These are phyloP conservation scores for Eclectus roratus DNA, from an alignment of 2,113 vertebrate species.

Conservation along the genomic window DNA sequence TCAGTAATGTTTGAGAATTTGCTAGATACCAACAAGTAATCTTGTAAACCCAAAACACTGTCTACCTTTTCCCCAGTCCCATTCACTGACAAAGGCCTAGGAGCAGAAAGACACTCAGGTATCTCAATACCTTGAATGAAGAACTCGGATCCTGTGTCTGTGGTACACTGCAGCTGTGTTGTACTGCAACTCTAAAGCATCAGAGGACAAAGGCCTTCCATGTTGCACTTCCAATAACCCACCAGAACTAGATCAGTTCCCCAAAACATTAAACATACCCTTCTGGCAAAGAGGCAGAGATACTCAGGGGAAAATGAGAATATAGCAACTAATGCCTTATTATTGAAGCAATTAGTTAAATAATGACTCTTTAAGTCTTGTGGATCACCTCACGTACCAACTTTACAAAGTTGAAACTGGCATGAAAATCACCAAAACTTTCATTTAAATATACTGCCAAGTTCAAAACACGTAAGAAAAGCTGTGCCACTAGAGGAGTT, in stretches of 20 bases:
- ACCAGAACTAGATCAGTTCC: background rate
- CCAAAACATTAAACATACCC: background rate
- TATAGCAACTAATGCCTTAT: background rate
- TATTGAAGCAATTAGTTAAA: background rate
- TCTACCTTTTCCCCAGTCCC: background rate
- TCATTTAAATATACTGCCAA: background rate
- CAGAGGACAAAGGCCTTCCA: background rate
- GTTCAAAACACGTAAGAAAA: background rate
- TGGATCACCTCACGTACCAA: background rate
- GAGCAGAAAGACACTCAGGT: background rate
- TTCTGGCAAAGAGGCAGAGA: background rate
- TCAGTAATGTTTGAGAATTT: background rate
- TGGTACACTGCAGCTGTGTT: background rate
- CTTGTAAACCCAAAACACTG: background rate
- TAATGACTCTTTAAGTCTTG: background rate
- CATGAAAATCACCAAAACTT: background rate
- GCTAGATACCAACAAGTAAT: background rate
- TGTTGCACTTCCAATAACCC: background rate
- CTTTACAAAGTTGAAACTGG: background rate
- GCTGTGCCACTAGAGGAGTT: background rate
- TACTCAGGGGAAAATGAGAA: background rate
- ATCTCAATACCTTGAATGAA: background rate
- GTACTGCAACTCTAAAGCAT: background rate
- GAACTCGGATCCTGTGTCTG: background rate
- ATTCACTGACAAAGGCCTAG: background rate